These are phyloP conservation scores for Coturnix japonica DNA, from an alignment of 2,113 vertebrate species.

Conservation along the genomic window DNA sequence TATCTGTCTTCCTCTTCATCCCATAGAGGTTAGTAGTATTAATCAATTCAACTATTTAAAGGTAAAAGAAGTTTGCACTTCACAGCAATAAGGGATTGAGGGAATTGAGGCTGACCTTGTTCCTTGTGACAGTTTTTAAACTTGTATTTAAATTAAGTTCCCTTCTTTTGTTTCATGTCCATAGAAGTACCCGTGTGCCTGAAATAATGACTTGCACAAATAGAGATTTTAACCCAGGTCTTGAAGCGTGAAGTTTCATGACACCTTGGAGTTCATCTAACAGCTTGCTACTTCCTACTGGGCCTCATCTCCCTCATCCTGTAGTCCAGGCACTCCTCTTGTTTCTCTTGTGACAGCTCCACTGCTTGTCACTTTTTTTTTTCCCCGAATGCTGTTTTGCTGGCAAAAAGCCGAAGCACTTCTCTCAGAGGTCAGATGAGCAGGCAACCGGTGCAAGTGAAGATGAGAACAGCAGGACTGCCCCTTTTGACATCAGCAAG, in stretches of 20 bases:
- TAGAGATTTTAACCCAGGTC: slow-evolving; percentile 52
- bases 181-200: slow-evolving; percentile 28
- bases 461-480: background rate
- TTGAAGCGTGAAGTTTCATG: slow-evolving; percentile 31
- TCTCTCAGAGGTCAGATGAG: background rate
- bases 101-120: slow-evolving; percentile 53
- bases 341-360: background rate
- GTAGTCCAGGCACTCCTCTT: slow-evolving; percentile 8
- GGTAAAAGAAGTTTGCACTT: slow-evolving; percentile 51
- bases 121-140: slow-evolving; percentile 57
- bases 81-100: background rate
- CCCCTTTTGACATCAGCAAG: background rate
- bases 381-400: background rate
- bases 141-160: slow-evolving; percentile 58
- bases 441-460: background rate
- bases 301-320: slow-evolving; percentile 12
- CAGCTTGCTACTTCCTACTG: slow-evolving; percentile 58
- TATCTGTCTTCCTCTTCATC: background rate
- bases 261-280: slow-evolving; percentile 28
- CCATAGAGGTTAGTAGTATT: background rate
- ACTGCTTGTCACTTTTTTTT: background rate
- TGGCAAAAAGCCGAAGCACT: background rate
- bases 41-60: slow-evolving; percentile 32
- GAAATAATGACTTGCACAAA: slow-evolving; percentile 66
- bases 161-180: slow-evolving; percentile 46